These are phyloP conservation scores for Microctenopoma stevenorrisi DNA, from an alignment of 2,797 vertebrate species.

Conservation along the genomic window DNA sequence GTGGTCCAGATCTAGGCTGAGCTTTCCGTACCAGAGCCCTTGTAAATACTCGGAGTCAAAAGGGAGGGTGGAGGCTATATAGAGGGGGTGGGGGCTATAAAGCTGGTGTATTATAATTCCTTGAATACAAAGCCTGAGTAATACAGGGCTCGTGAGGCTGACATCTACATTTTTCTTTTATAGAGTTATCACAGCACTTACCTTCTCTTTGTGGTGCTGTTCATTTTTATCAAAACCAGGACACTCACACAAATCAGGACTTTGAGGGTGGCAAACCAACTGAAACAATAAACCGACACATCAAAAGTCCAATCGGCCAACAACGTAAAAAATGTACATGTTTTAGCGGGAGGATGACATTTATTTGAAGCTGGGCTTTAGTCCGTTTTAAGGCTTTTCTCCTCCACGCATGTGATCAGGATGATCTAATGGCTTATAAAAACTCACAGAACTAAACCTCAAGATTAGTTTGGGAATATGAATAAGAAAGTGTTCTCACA, in stretches of 20 bases:
- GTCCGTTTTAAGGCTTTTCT: too few relatives aligned
- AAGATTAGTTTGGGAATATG: not conserved
- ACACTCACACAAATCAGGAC: too few relatives aligned
- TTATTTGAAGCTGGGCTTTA: too few relatives aligned
- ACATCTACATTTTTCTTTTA: not conserved
- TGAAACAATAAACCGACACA: too few relatives aligned
- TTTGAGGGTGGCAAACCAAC: too few relatives aligned
- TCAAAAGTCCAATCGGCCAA: too few relatives aligned
- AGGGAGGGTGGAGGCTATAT: conserved; percentile 14
- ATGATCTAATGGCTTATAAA: not conserved
- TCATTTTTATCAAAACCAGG: too few relatives aligned
- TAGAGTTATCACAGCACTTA: not conserved
- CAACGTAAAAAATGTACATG: too few relatives aligned
- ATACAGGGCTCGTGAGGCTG: not conserved
- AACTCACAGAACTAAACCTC: not conserved
- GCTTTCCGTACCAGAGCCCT: conserved; percentile 41
- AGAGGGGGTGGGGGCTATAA: not conserved
- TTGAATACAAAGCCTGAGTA: not conserved
- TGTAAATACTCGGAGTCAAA: conserved; percentile 38
- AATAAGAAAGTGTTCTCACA: not conserved
- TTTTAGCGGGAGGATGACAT: too few relatives aligned
- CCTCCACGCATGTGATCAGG: too few relatives aligned
- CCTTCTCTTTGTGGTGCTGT: too few relatives aligned
- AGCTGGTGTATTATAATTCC: conserved; percentile 2
- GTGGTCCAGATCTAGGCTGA: conserved; percentile 56